phyloP scores from a whole-genome alignment of 1,140 invertebrate genomes.

The Nasonia vitripennis region DNA sequence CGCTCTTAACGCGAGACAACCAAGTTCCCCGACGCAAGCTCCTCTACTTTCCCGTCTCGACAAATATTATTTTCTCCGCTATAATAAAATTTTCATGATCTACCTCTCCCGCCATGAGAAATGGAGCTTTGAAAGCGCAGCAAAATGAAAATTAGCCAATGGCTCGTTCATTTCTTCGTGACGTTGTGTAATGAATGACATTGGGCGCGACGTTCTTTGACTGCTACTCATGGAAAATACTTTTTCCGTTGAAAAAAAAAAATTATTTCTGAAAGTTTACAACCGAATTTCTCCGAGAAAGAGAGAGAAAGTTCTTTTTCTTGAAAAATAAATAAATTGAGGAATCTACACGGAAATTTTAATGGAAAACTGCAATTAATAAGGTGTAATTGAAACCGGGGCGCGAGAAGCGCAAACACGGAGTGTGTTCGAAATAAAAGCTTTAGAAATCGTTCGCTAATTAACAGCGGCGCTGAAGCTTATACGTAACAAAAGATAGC shows the following conservation, averaged over 20 bases:
- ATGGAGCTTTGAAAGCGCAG: not conserved
- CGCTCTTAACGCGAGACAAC: not conserved
- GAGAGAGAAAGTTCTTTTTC: no score
- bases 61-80: slow-evolving; percentile 5
- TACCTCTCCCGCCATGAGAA: not conserved
- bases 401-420: slow-evolving; percentile 61
- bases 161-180: not conserved
- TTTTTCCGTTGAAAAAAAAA: no score
- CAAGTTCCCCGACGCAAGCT: not conserved
- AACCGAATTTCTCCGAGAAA: no score
- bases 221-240: no score
- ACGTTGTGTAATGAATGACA: not conserved
- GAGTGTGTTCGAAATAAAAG: slow-evolving; percentile 64
- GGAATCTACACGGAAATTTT: not conserved
- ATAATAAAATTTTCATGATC: slow-evolving; percentile 17
- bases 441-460: slow-evolving; percentile 64
- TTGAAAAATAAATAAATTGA: no score
- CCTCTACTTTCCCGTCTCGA: not conserved
- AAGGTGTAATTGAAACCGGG: slow-evolving; percentile 18
- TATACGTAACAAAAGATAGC: slow-evolving; percentile 18
- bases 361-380: slow-evolving; percentile 38
- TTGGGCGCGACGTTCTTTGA: not conserved
- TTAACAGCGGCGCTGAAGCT: slow-evolving; percentile 65
- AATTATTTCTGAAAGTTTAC: no score
- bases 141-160: not conserved